Evolutionary conservation across 2,888 invertebrate genomes (phyloP).

Genomic region (Leptothorax acervorum): DNA sequence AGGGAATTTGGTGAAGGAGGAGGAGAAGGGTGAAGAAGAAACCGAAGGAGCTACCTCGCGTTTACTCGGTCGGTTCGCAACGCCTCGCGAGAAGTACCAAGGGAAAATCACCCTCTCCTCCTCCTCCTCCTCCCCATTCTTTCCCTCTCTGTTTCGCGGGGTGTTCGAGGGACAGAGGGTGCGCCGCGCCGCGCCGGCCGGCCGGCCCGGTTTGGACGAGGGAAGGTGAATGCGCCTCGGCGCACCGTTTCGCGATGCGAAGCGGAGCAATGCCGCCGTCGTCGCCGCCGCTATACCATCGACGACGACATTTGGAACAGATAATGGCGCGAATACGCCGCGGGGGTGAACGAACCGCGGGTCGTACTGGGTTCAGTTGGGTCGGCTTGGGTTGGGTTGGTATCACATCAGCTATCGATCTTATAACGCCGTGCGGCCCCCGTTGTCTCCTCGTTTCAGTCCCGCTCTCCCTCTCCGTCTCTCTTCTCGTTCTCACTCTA

Average conservation of each 20-base stretch:
- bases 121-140: background rate
- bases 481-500: conserved; percentile 46
- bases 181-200: conserved; percentile 22
- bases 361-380: conserved; percentile 81
- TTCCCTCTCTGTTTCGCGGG: background rate
- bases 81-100: conserved; percentile 68
- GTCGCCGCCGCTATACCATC: conserved; percentile 31
- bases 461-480: conserved; percentile 66
- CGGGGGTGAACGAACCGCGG: conserved; percentile 85
- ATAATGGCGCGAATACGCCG: conserved; percentile 85
- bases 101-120: conserved; percentile 43
- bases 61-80: conserved; percentile 71
- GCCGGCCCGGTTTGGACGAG: conserved; percentile 61
- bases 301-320: conserved; percentile 85
- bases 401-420: conserved; percentile 86
- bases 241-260: conserved; percentile 74
- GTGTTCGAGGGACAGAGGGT: conserved; percentile 38
- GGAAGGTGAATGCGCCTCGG: conserved; percentile 70
- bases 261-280: conserved; percentile 83
- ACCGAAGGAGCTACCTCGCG: conserved; percentile 65
- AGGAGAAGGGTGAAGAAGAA: conserved; percentile 55
- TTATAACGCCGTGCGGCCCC: conserved; percentile 84
- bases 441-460: conserved; percentile 80
- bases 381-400: conserved; percentile 81
- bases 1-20: conserved; percentile 21